Evolutionary conservation across 2,797 vertebrate species (phyloP), one percentile per base, ranked within the genome.

Genomic region (Meriones psammophilus): DNA sequence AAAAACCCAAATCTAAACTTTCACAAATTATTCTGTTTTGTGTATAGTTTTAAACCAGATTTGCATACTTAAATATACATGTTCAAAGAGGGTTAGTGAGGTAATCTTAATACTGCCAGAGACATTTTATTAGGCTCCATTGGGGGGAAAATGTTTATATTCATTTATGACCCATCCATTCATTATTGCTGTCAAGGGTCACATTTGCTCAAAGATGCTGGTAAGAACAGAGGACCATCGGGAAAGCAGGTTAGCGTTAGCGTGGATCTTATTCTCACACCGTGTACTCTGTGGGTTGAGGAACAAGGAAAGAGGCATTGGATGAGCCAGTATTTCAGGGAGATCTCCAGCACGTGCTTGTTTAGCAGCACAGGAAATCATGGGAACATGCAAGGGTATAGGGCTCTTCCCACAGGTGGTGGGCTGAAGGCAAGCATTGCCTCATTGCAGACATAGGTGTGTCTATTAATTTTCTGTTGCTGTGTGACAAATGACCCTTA

Each of bases 11-110:
- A 89, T 24, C 56, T 18, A 14, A 42, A 36, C 54, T 66, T 81
- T 46, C 60, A 90, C 60, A 54, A 66, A 76, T 39, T 87, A 50
- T 33, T 36, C 69, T 73, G 3, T 50, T 89, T 68, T 12, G 0
- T 58, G 22, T 74, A 42, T 9, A 50, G 22, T 81, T 95, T 94
- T 69, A 36, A 83, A 91, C 3, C 56, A 88, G 26, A 66, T 80
- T 91, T 89, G 84, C 13, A 58, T 80, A 50, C 28, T 33, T 28
- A 80, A 62, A 79, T 46, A 17, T 46, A n/a, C 28, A 22, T 74
- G 50, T 81, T 88, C 91, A 56, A 84, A 84, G 28, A 2, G 58
- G 58, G 18, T 74, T 24, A 62, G n/a, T 36, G 60, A 0, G 9
- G 22, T 39, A n/a, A 71, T 22, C 7, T 71, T 84, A 76, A 69